A percentile compares a stretch with the other conserved stretches of the same genome.
phyloP scores from a whole-genome alignment of 2,113 vertebrate species.

The Ageneiosus marmoratus region DNA sequence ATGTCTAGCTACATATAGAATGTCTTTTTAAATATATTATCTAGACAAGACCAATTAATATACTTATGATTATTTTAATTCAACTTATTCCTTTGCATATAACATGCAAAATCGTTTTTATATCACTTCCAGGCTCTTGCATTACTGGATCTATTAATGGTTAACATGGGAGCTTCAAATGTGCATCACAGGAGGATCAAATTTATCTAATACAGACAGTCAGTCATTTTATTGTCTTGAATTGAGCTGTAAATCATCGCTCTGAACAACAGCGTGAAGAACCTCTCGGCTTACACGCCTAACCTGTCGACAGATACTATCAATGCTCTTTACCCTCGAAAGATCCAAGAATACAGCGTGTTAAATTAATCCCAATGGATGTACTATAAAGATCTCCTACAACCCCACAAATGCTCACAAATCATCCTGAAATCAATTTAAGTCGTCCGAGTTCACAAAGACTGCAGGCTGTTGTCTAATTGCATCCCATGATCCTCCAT shows the following conservation, averaged over 20 bases:
- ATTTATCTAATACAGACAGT: slow-evolving; percentile 29
- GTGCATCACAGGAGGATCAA: not conserved
- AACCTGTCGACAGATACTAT: not conserved
- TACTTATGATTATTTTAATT: not conserved
- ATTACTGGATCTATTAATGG: not conserved
- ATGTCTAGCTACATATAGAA: too few relatives aligned
- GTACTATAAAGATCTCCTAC: slow-evolving; percentile 65
- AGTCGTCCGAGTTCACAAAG: slow-evolving; percentile 68
- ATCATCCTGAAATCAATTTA: not conserved
- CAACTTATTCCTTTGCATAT: not conserved
- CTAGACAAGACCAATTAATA: not conserved
- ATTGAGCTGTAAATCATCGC: not conserved
- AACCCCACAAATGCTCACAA: slow-evolving; percentile 61
- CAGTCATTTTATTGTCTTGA: not conserved
- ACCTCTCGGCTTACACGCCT: not conserved
- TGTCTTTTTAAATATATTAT: not conserved
- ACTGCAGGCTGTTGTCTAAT: slow-evolving; percentile 69
- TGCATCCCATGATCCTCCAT: slow-evolving; percentile 67
- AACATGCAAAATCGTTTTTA: not conserved
- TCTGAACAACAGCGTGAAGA: not conserved
- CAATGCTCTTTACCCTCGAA: slow-evolving; percentile 20
- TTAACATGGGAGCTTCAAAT: not conserved
- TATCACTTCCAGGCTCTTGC: not conserved
- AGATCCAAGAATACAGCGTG: too few relatives aligned
- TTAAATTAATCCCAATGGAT: slow-evolving; percentile 12